These are phyloP conservation scores for Hydrotaea cyrtoneurina DNA, from an alignment of 2,888 invertebrate genomes.

Conservation along the genomic window DNA sequence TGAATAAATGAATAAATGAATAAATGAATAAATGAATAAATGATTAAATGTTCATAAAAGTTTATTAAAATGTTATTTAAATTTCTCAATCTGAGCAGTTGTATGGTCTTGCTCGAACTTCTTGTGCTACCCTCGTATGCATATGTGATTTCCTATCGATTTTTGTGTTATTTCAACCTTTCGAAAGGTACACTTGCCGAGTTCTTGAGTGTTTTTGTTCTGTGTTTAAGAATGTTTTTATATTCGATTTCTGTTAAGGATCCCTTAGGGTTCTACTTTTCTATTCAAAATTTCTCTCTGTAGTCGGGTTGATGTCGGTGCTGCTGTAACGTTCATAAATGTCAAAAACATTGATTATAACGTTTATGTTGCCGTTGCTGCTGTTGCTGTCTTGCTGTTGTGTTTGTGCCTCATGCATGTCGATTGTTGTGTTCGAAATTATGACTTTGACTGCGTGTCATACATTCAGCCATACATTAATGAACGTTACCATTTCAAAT, in stretches of 20 bases:
- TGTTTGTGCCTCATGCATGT: conserved; percentile 28
- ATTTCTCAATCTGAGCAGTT: no score
- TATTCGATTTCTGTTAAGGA: conserved; percentile 41
- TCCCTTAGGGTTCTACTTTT: conserved; percentile 48
- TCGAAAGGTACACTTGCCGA: conserved; percentile 33
- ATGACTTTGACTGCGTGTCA: conserved; percentile 63
- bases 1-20: no score
- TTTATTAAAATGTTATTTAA: no score
- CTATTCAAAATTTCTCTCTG: background rate
- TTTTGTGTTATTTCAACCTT: conserved; percentile 43
- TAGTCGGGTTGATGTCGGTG: conserved; percentile 22
- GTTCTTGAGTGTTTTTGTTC: conserved; percentile 45
- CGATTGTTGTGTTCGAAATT: conserved; percentile 61
- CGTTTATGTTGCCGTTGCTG: conserved; percentile 33
- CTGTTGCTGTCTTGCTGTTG: background rate
- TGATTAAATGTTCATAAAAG: no score
- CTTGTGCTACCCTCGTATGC: conserved; percentile 13
- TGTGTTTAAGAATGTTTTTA: conserved; percentile 42
- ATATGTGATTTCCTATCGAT: conserved; percentile 6
- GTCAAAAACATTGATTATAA: conserved; percentile 65
- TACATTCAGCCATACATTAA: conserved; percentile 21
- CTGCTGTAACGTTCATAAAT: conserved; percentile 55
- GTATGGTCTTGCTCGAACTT: no score
- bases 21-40: no score
- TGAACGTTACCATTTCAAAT: conserved; percentile 18